Evolutionary conservation across 2,797 vertebrate genomes (phyloP), one percentile per base, ranked within the genome.

Genomic region (Lithobates pipiens): DNA sequence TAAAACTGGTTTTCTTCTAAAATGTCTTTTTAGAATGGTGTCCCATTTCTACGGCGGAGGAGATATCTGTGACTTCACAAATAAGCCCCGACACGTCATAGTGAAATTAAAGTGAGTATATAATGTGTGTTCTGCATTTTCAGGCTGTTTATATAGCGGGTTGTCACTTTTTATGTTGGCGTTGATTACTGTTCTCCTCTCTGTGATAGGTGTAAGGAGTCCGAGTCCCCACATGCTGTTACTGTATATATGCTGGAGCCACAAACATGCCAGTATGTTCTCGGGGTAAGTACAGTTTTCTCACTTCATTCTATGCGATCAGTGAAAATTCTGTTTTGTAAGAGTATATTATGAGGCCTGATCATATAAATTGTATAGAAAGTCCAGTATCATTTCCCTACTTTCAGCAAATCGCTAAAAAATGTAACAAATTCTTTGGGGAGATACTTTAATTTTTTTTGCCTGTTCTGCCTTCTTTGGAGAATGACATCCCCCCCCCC

Each of bases 211-310:
- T 99, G 98, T 92, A 99, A 99, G 90, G 97, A 99, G 91, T 99
- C 98, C 0, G 98, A 99, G 85, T 99, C 98, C 76, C 98, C 98
- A 84, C 98, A 99, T 0, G 98, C 98, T 15, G 98, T 99, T 84
- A 99, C 98, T 46, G 95, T 99, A 70, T 99, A 99, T 89, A 99
- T 99, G 97, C 90, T 99, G 88, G 98, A 99, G 89, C 98, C 98
- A 90, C 97, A 99, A 76, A 97, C 97, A 57, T 99, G 98, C 92
- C 98, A 99, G 32, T 99, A 99, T 90, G 95, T 99, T 89, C 97
- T 99, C 9, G 98, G 98, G 96, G 98, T 99, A 92, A 77, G 97
- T 93, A 88, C 46, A 27, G 25, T 29, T 50, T 5, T 10, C 29
- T 63, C 4, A 7, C 23, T 9, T 23, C 57, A 7, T 21, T 23